These are phyloP conservation scores for Lanius collurio DNA, from an alignment of 2,113 vertebrate genomes.

Conservation along the genomic window DNA sequence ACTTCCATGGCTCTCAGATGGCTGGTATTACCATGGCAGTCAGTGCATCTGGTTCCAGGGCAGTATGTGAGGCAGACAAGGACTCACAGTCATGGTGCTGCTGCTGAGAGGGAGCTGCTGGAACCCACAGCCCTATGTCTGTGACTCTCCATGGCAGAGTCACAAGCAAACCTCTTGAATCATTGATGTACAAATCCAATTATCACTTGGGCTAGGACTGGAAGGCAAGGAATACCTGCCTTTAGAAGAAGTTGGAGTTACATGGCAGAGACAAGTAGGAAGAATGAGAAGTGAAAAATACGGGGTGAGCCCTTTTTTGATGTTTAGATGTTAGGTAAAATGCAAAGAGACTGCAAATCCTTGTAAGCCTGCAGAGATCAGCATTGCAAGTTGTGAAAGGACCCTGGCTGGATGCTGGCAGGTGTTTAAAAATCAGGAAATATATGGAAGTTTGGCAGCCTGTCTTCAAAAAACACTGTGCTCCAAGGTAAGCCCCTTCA, in stretches of 20 bases:
- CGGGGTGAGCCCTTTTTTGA: not conserved
- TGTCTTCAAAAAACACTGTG: not conserved
- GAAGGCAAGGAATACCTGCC: not conserved
- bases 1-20: not conserved
- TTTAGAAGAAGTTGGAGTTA: not conserved
- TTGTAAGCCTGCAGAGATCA: not conserved
- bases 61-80: not conserved
- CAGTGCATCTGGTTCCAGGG: not conserved
- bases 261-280: not conserved
- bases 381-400: not conserved
- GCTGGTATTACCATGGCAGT: not conserved
- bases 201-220: not conserved
- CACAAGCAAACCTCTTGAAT: not conserved
- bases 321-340: not conserved
- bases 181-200: not conserved
- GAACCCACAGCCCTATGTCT: not conserved
- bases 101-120: not conserved
- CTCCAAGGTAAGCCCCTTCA: not conserved
- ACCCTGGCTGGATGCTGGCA: not conserved
- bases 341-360: not conserved
- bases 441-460: not conserved
- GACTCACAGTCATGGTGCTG: not conserved
- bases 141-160: not conserved
- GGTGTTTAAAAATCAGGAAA: not conserved
- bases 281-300: not conserved